Evolutionary conservation across 2,888 invertebrate species (phyloP).

Genomic region (Palloptera scutellata): DNA sequence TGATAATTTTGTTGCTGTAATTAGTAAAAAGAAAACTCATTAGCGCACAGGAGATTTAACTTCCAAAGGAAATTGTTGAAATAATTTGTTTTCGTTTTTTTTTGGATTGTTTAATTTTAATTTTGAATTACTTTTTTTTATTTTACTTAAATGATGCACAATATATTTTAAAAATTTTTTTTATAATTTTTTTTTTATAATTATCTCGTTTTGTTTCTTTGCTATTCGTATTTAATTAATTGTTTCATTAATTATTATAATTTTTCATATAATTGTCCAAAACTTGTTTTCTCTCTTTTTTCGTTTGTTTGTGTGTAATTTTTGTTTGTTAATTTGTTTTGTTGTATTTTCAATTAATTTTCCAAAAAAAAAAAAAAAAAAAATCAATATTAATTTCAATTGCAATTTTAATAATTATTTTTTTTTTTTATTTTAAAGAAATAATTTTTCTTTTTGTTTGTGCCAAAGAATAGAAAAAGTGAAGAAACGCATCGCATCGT

Average conservation of each 20-base stretch:
- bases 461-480: conserved; percentile 1
- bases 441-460: conserved; percentile 8
- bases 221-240: neutral
- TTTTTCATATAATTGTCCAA: conserved; percentile 2
- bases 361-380: too few species aligned
- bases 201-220: neutral
- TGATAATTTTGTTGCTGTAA: too few species aligned
- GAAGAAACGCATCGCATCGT: conserved; percentile 5
- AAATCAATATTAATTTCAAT: too few species aligned
- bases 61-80: too few species aligned
- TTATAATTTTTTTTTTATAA: neutral
- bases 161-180: conserved; percentile 10
- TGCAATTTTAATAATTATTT: neutral
- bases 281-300: neutral
- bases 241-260: neutral
- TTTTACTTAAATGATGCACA: conserved; percentile 4
- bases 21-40: too few species aligned
- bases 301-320: neutral
- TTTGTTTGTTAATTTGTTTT: conserved; percentile 4
- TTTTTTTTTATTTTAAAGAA: neutral
- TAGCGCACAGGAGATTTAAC: too few species aligned
- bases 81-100: conserved; percentile 15
- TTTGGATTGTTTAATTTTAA: conserved; percentile 12
- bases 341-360: neutral
- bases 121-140: conserved; percentile 8